phyloP scores from a whole-genome alignment of 2,797 vertebrate genomes.

The Falco novaeseelandiae region DNA sequence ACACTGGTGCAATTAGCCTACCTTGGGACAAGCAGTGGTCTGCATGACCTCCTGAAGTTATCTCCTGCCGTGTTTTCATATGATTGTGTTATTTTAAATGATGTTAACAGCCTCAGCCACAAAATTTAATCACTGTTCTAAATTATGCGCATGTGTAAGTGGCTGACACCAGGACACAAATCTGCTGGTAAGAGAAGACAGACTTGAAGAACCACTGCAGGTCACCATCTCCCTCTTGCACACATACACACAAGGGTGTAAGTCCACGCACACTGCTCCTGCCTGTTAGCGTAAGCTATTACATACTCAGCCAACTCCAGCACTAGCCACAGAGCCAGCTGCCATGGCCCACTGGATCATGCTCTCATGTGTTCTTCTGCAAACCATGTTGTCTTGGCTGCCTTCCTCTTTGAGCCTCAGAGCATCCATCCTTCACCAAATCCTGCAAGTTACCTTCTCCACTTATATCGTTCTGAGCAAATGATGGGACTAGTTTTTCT shows the following conservation, averaged over 20 bases:
- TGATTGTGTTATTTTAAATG: not conserved
- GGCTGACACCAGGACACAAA: not conserved
- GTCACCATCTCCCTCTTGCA: not conserved
- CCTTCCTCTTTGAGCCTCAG: not conserved
- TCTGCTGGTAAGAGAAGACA: not conserved
- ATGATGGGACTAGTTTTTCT: not conserved
- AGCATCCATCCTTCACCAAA: not conserved
- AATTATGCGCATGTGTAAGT: accelerated
- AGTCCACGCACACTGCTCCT: not conserved
- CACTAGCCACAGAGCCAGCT: not conserved
- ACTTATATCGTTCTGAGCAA: not conserved
- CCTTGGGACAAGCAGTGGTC: not conserved
- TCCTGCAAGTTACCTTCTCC: not conserved
- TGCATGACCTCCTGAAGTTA: not conserved
- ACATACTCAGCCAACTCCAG: not conserved
- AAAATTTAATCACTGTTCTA: not conserved
- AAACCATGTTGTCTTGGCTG: not conserved
- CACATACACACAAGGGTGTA: not conserved
- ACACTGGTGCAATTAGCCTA: not conserved
- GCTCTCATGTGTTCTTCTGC: not conserved
- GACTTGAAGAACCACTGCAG: not conserved
- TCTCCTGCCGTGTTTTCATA: not conserved
- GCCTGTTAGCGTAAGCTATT: not conserved
- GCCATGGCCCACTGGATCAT: not conserved
- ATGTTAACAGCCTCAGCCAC: not conserved